phyloP scores from a whole-genome alignment of 2,888 invertebrate genomes.

The Leucophenga maculata region DNA sequence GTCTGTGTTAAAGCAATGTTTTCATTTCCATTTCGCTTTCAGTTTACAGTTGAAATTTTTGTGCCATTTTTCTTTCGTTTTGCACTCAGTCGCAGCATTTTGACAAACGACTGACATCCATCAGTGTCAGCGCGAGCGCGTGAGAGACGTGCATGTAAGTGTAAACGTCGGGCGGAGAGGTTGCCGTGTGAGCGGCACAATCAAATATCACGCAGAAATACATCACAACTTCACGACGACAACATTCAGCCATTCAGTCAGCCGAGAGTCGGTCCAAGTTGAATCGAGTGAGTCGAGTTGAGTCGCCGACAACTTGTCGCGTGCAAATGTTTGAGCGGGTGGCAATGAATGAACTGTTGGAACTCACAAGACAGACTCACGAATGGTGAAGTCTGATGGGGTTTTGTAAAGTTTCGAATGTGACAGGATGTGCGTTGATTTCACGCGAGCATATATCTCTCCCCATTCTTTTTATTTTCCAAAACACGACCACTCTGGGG shows the following conservation, averaged over 20 bases:
- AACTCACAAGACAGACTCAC: too few species aligned
- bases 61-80: slow-evolving; percentile 1
- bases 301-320: not conserved
- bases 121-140: slow-evolving; percentile 59
- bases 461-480: not conserved
- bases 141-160: too few species aligned
- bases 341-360: too few species aligned
- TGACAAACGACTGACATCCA: slow-evolving; percentile 71
- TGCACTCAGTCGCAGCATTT: slow-evolving; percentile 50
- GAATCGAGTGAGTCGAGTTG: not conserved
- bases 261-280: not conserved
- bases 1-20: slow-evolving; percentile 36
- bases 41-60: slow-evolving; percentile 18
- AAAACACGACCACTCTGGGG: slow-evolving; percentile 3
- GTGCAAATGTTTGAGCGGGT: not conserved
- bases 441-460: not conserved
- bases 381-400: too few species aligned
- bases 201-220: slow-evolving; percentile 25
- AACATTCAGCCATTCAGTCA: too few species aligned
- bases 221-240: not conserved
- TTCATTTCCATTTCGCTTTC: slow-evolving; percentile 46
- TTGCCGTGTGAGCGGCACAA: not conserved
- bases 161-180: slow-evolving; percentile 30
- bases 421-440: slow-evolving; percentile 4
- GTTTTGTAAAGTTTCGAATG: too few species aligned